phyloP scores from a whole-genome alignment of 1,140 invertebrate genomes.

The Homalodisca vitripennis region DNA sequence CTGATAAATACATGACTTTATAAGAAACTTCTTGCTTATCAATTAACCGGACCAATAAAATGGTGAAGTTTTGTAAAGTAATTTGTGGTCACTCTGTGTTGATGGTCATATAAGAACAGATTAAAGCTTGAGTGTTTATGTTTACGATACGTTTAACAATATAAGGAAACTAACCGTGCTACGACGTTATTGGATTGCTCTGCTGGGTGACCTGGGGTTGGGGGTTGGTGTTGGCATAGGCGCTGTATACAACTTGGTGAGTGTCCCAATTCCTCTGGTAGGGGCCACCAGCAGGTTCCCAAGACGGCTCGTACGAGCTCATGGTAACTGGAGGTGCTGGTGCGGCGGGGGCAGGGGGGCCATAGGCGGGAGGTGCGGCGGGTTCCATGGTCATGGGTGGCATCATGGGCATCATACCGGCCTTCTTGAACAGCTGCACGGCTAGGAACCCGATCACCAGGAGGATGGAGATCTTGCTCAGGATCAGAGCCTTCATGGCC shows the following conservation, averaged over 20 bases:
- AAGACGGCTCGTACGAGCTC: slow-evolving; percentile 50
- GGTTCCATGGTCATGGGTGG: slow-evolving; percentile 71
- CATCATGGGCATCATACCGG: slow-evolving; percentile 49
- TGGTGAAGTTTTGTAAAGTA: no score
- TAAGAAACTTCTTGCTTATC: no score
- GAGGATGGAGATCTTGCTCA: slow-evolving; percentile 77
- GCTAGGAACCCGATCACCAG: slow-evolving; percentile 77
- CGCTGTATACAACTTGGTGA: slow-evolving; percentile 74
- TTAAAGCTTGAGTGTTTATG: no score
- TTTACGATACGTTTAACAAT: no score
- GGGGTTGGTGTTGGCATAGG: slow-evolving; percentile 57
- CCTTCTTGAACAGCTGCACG: slow-evolving; percentile 50
- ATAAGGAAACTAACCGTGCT: no score
- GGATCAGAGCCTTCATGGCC: slow-evolving; percentile 75
- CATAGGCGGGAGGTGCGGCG: slow-evolving; percentile 48
- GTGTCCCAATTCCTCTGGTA: slow-evolving; percentile 62
- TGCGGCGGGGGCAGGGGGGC: slow-evolving; percentile 54
- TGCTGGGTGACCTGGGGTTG: no score
- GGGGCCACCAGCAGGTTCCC: slow-evolving; percentile 66
- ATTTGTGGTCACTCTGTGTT: no score
- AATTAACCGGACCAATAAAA: no score
- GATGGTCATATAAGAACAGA: no score
- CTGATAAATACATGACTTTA: no score
- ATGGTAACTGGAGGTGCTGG: slow-evolving; percentile 36
- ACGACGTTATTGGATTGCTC: no score